Percentiles rank a stretch among this genome's conserved stretches.
Conservation (phyloP, 2,113 vertebrate species). For the Ondatra zibethicus region DNA sequence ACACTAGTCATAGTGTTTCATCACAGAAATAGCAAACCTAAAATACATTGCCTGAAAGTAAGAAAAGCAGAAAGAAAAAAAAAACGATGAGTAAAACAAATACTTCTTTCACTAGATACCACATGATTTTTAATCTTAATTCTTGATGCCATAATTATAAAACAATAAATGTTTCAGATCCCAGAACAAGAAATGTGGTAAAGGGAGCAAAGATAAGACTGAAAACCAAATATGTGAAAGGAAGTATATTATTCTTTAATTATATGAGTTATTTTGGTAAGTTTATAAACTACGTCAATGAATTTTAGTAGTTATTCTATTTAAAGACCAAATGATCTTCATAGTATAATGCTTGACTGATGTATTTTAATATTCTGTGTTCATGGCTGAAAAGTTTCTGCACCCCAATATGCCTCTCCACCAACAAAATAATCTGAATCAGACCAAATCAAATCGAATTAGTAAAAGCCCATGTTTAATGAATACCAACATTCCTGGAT, state of each 20-base stretch:
- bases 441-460: too few relatives aligned
- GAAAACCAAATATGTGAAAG: background rate
- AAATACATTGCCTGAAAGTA: background rate
- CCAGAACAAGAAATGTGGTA: background rate
- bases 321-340: background rate
- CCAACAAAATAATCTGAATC: too few relatives aligned
- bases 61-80: slow-evolving; percentile 11
- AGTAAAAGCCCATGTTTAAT: too few relatives aligned
- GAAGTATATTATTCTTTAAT: background rate
- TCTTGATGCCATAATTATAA: background rate
- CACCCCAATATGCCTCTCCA: too few relatives aligned
- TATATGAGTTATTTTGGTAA: background rate
- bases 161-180: background rate
- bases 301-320: background rate
- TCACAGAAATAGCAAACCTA: too few relatives aligned
- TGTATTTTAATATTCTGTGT: background rate
- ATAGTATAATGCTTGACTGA: background rate
- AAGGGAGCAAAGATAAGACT: background rate
- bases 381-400: background rate
- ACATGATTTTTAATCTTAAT: background rate
- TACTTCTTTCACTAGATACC: background rate
- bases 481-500: too few relatives aligned
- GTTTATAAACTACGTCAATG: background rate
- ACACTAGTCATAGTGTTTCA: too few relatives aligned
- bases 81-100: background rate